Percentiles rank a stretch among this genome's conserved stretches.
Conservation (phyloP, 2,797 vertebrate genomes). For the Myotis vivesi region DNA sequence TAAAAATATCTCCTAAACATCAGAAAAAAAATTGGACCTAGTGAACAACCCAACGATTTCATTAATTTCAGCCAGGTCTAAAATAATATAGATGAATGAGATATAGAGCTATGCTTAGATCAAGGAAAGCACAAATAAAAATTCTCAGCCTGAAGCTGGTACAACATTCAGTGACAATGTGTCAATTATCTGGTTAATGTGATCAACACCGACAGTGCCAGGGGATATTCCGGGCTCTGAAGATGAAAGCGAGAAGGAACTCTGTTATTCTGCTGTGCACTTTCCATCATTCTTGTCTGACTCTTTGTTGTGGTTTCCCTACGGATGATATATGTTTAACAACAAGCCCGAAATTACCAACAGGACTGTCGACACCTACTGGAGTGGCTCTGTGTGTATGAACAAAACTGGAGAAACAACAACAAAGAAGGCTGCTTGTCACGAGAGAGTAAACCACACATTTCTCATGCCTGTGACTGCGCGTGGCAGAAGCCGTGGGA, state of each 20-base stretch:
- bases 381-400: background rate
- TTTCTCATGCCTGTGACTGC: background rate
- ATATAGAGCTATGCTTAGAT: background rate
- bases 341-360: background rate
- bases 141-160: background rate
- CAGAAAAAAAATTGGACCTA: background rate
- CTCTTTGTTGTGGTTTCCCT: background rate
- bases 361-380: background rate
- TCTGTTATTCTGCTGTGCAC: background rate
- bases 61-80: background rate
- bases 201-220: background rate
- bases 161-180: background rate
- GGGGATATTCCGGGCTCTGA: background rate
- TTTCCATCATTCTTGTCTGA: background rate
- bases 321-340: background rate
- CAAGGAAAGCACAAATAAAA: background rate
- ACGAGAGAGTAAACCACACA: background rate
- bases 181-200: background rate
- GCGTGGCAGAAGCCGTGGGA: fast-evolving
- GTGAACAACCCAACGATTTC: background rate
- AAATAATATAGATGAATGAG: background rate
- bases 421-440: background rate
- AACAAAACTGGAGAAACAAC: background rate
- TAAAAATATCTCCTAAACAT: background rate
- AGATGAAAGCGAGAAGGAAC: background rate